Evolutionary conservation across 2,888 invertebrate genomes (phyloP).

Genomic region (Theretra japonica): DNA sequence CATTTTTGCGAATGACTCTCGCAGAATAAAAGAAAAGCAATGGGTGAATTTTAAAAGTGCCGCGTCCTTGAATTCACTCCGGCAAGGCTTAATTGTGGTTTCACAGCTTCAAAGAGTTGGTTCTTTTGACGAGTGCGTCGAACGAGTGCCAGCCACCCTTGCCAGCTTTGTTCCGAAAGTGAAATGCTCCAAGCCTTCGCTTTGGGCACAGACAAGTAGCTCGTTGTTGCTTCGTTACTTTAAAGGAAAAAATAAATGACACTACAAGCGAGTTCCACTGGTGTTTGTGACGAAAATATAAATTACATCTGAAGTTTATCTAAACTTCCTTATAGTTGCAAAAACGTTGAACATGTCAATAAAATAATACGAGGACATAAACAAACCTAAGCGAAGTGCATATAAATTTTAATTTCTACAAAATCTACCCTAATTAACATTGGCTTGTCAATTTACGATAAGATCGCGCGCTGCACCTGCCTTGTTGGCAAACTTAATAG

Average conservation of each 20-base stretch:
- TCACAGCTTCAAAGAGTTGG: slow-evolving; percentile 81
- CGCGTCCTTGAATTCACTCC: slow-evolving; percentile 77
- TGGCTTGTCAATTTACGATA: slow-evolving; percentile 70
- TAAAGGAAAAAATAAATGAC: slow-evolving; percentile 19
- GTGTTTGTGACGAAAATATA: background rate
- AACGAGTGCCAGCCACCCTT: slow-evolving; percentile 49
- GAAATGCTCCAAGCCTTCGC: slow-evolving; percentile 63
- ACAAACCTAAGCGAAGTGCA: slow-evolving; percentile 57
- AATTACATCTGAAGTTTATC: background rate
- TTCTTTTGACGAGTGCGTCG: slow-evolving; percentile 65
- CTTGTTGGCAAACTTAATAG: slow-evolving; percentile 65
- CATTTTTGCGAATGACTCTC: slow-evolving; percentile 63
- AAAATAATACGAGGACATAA: slow-evolving; percentile 37
- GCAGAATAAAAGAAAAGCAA: slow-evolving; percentile 70
- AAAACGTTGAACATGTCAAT: background rate
- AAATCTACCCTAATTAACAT: slow-evolving; percentile 73
- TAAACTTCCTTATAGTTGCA: background rate
- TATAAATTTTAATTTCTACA: slow-evolving; percentile 49
- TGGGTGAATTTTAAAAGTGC: slow-evolving; percentile 75
- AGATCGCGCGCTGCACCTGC: slow-evolving; percentile 69
- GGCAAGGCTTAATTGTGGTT: slow-evolving; percentile 82
- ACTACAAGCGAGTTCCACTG: background rate
- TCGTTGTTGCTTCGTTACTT: slow-evolving; percentile 27
- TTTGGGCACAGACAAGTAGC: slow-evolving; percentile 55
- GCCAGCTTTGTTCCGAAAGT: slow-evolving; percentile 58